Percentiles rank a stretch among this genome's conserved stretches.
phyloP scores from a whole-genome alignment of 2,888 invertebrate species.

The Lepas anatifera region DNA sequence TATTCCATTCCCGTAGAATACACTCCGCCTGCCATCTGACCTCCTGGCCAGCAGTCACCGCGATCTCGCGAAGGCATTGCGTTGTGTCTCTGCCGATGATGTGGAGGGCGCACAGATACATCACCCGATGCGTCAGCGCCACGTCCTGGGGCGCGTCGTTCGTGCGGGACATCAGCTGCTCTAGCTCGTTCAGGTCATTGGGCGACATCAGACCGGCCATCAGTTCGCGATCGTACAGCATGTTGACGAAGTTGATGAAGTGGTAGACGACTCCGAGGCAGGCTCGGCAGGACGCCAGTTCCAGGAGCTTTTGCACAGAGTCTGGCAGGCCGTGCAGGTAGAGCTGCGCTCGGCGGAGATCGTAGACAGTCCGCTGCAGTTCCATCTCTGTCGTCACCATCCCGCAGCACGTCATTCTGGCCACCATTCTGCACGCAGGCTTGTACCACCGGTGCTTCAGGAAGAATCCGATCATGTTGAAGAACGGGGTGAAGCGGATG shows the following conservation, averaged over 20 bases:
- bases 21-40: not conserved
- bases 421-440: not conserved
- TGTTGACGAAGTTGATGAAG: not conserved
- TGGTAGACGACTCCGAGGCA: not conserved
- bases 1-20: no score
- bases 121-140: not conserved
- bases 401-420: not conserved
- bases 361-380: not conserved
- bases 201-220: not conserved
- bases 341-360: not conserved
- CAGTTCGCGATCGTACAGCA: not conserved
- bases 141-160: not conserved
- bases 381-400: not conserved
- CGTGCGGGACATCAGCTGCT: not conserved
- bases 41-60: not conserved
- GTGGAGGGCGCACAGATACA: not conserved
- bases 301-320: not conserved
- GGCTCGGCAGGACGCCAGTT: not conserved
- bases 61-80: not conserved
- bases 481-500: not conserved
- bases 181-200: not conserved
- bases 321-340: not conserved
- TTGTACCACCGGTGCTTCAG: not conserved
- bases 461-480: conserved; percentile 2
- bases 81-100: not conserved